Conservation (phyloP, 2,113 vertebrate species). For the Poeciliopsis occidentalis region DNA sequence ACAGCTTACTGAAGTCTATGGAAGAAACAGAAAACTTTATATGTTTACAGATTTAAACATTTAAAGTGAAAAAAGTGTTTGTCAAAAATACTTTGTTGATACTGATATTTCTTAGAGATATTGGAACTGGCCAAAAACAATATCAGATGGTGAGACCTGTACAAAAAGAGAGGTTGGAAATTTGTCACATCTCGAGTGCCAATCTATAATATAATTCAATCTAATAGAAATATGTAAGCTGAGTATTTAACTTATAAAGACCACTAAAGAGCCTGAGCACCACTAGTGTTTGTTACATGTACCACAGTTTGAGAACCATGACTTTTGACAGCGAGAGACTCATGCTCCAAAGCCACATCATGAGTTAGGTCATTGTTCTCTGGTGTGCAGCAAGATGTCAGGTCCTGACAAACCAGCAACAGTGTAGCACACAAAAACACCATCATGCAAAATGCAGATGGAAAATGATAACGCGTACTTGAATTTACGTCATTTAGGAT, state of each 20-base stretch:
- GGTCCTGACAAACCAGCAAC: slow-evolving; percentile 33
- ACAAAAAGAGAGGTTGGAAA: neutral
- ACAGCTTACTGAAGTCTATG: neutral
- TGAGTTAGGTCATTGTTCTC: slow-evolving; percentile 27
- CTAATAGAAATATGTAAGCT: no score
- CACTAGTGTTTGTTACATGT: no score
- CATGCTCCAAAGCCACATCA: neutral
- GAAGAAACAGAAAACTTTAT: slow-evolving; percentile 17
- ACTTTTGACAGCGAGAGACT: neutral
- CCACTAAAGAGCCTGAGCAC: no score
- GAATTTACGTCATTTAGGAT: neutral
- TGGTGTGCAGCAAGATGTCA: slow-evolving; percentile 18
- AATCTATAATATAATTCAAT: no score
- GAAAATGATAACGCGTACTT: neutral
- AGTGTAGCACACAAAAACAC: neutral
- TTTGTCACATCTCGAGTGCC: no score
- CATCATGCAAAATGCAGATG: slow-evolving; percentile 16
- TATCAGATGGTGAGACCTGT: neutral
- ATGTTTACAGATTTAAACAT: neutral
- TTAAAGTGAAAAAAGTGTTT: slow-evolving; percentile 15
- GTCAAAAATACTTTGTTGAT: neutral
- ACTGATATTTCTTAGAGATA: neutral
- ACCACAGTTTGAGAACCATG: neutral
- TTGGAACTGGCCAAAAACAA: neutral
- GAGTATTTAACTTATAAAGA: no score